Evolutionary conservation across 2,113 vertebrate genomes (phyloP).

Genomic region (Phrynosoma platyrhinos): DNA sequence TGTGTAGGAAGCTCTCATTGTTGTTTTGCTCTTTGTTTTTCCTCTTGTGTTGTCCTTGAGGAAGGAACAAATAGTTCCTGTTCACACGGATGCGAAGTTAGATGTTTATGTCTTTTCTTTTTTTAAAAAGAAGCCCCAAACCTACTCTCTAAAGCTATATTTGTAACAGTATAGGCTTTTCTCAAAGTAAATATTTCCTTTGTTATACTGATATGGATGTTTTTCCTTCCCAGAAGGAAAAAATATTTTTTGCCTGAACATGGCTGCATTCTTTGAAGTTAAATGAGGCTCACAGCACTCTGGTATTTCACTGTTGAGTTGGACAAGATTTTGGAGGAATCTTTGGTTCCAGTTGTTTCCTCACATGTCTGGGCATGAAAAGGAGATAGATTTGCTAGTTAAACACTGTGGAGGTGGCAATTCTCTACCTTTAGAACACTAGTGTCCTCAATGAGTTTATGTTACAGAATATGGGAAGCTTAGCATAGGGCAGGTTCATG

Average conservation of each 20-base stretch:
- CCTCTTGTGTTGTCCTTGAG: constrained; percentile 14
- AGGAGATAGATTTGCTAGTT: background rate
- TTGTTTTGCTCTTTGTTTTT: background rate
- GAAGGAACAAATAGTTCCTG: constrained; percentile 43
- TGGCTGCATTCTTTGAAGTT: constrained; percentile 27
- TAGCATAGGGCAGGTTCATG: too few relatives aligned
- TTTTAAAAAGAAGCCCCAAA: constrained; percentile 34
- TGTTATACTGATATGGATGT: constrained; percentile 41
- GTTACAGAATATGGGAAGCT: background rate
- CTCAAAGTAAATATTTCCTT: constrained; percentile 61
- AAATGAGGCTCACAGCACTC: constrained; percentile 5
- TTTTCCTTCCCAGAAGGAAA: constrained; percentile 46
- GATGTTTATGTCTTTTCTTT: constrained; percentile 20
- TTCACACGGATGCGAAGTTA: constrained; percentile 36
- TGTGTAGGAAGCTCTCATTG: background rate
- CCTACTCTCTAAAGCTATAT: fast-evolving
- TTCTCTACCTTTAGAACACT: background rate
- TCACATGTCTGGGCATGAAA: background rate
- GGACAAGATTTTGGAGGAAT: constrained; percentile 23
- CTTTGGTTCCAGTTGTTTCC: background rate
- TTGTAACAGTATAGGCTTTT: constrained; percentile 45
- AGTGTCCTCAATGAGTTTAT: background rate
- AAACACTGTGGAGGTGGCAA: background rate
- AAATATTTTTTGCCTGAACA: constrained; percentile 42
- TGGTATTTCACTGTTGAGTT: constrained; percentile 25